Evolutionary conservation across 2,888 invertebrate species (phyloP).

Genomic region (Drosophila antonietae): DNA sequence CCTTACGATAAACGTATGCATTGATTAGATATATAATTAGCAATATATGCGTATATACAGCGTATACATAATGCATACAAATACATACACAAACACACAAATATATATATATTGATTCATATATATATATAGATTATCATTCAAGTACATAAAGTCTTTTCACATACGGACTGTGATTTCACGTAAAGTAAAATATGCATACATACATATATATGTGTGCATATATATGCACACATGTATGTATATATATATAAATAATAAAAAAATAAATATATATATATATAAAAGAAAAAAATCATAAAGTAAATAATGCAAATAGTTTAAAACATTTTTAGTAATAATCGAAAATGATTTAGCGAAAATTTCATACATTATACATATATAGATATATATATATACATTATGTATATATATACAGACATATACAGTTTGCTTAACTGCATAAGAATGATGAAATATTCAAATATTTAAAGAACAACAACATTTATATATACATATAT

Average conservation of each 20-base stretch:
- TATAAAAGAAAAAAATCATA: slow-evolving; percentile 4
- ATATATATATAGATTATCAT: slow-evolving; percentile 54
- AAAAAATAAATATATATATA: not conserved
- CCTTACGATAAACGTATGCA: slow-evolving; percentile 56
- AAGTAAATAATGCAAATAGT: slow-evolving; percentile 31
- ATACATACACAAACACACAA: slow-evolving; percentile 32
- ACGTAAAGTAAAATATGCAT: slow-evolving; percentile 79
- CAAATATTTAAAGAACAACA: not conserved
- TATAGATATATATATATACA: not conserved
- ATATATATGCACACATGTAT: not conserved
- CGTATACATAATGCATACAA: slow-evolving; percentile 31
- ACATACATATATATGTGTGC: slow-evolving; percentile 29
- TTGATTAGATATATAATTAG: slow-evolving; percentile 25
- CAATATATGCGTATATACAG: slow-evolving; percentile 22
- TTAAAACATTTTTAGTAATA: slow-evolving; percentile 37
- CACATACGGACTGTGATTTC: slow-evolving; percentile 85
- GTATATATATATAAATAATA: not conserved
- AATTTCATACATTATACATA: not conserved
- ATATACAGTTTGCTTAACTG: slow-evolving; percentile 28
- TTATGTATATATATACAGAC: not conserved
- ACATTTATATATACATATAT: slow-evolving; percentile 1
- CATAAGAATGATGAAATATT: slow-evolving; percentile 17
- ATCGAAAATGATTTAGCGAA: slow-evolving; percentile 15
- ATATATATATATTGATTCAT: slow-evolving; percentile 23
- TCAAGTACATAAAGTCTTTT: slow-evolving; percentile 82